Percentiles rank a stretch among this genome's conserved stretches.
Conservation (phyloP, 1,140 invertebrate genomes). For the Manduca sexta region DNA sequence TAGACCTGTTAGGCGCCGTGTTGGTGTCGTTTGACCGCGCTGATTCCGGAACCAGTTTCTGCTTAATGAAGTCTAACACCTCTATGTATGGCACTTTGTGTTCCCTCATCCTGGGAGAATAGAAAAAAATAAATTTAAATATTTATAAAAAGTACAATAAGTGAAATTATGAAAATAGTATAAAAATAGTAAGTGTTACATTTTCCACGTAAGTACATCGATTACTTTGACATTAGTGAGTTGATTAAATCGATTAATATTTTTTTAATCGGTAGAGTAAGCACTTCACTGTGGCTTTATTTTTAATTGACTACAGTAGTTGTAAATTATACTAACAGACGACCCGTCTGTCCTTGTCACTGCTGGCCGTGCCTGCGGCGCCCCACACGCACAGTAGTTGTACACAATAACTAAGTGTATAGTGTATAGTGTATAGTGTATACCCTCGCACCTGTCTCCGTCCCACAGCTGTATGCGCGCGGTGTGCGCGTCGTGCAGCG, state of each 20-base stretch:
- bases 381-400: neutral
- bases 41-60: conserved; percentile 34
- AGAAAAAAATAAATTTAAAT: conserved; percentile 2
- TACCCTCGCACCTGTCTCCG: conserved; percentile 24
- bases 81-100: conserved; percentile 41
- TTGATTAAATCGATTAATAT: no score
- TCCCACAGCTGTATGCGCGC: conserved; percentile 33
- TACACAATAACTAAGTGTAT: neutral
- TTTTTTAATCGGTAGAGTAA: no score
- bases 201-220: no score
- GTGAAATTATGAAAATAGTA: neutral
- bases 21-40: conserved; percentile 27
- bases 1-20: conserved; percentile 17
- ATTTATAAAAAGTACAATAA: no score
- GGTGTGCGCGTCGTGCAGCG: conserved; percentile 23
- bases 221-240: no score
- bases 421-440: neutral
- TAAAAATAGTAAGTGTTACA: neutral
- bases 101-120: conserved; percentile 37
- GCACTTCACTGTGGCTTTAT: no score
- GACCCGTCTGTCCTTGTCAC: no score
- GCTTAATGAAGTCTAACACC: conserved; percentile 46
- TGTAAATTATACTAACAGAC: no score
- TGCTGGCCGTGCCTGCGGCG: neutral
- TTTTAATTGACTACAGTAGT: no score